These are phyloP conservation scores for Cylindroiulus punctatus DNA, from an alignment of 2,888 invertebrate species.

Conservation along the genomic window DNA sequence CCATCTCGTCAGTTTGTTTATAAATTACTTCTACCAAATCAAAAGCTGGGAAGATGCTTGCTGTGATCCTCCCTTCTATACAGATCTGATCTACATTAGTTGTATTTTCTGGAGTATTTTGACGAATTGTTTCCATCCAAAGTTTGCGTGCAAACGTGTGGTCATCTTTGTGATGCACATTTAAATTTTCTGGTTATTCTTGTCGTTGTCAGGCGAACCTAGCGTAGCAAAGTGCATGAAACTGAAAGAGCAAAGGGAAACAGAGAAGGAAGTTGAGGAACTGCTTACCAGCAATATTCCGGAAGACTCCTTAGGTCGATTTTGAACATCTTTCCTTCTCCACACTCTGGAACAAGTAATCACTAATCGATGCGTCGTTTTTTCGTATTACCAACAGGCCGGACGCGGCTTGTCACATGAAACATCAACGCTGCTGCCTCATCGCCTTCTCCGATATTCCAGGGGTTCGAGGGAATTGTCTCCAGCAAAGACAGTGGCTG, in stretches of 20 bases:
- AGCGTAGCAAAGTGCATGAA: slow-evolving; percentile 60
- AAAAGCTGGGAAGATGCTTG: too few species aligned
- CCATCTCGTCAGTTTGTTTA: too few species aligned
- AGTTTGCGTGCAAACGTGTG: not conserved
- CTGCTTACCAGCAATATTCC: slow-evolving; percentile 60
- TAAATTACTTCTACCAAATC: too few species aligned
- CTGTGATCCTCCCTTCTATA: too few species aligned
- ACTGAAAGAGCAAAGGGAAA: slow-evolving; percentile 59
- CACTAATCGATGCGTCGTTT: not conserved
- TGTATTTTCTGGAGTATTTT: too few species aligned
- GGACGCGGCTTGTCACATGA: not conserved
- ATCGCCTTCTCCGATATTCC: not conserved
- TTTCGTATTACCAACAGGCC: not conserved
- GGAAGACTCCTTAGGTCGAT: slow-evolving; percentile 31
- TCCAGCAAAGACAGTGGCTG: not conserved
- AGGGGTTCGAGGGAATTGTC: slow-evolving; percentile 20
- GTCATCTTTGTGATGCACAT: not conserved
- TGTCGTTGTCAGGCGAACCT: slow-evolving; percentile 59
- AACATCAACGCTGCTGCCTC: not conserved
- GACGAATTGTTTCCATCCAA: not conserved
- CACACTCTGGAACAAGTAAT: not conserved
- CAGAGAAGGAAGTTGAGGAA: slow-evolving; percentile 59
- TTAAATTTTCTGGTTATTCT: not conserved
- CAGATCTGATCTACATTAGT: too few species aligned
- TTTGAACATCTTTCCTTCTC: not conserved